phyloP scores from a whole-genome alignment of 2,113 vertebrate genomes.

The Tragulus kanchil region DNA sequence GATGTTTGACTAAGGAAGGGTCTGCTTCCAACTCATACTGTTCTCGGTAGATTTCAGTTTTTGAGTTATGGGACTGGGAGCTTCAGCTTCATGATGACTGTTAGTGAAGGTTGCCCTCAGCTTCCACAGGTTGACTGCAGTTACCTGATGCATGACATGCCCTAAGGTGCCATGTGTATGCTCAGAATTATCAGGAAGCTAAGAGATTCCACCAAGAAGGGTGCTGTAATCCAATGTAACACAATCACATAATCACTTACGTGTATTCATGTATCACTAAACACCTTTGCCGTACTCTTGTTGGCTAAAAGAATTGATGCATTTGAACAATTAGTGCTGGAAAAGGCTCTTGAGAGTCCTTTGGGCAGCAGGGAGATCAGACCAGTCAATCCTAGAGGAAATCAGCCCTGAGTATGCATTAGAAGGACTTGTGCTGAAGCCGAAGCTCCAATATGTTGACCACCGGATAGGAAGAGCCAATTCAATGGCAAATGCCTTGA shows the following conservation, averaged over 20 bases:
- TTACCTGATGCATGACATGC: background rate
- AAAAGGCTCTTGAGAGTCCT: background rate
- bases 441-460: background rate
- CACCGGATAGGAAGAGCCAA: background rate
- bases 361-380: background rate
- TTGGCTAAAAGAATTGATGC: background rate
- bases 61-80: background rate
- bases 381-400: background rate
- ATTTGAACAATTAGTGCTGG: background rate
- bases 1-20: background rate
- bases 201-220: background rate
- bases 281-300: background rate
- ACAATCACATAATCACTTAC: no score
- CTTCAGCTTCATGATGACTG: background rate
- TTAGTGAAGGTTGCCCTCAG: background rate
- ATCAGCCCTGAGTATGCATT: background rate
- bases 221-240: background rate
- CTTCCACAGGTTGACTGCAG: background rate
- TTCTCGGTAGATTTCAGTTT: background rate
- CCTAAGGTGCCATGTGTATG: background rate
- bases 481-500: background rate
- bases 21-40: background rate
- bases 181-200: background rate
- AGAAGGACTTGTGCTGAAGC: background rate
- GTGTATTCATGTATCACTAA: accelerated